Percentiles rank a stretch among this genome's conserved stretches.
These are phyloP conservation scores for Mugil cephalus DNA, from an alignment of 2,113 vertebrate species.

Conservation along the genomic window DNA sequence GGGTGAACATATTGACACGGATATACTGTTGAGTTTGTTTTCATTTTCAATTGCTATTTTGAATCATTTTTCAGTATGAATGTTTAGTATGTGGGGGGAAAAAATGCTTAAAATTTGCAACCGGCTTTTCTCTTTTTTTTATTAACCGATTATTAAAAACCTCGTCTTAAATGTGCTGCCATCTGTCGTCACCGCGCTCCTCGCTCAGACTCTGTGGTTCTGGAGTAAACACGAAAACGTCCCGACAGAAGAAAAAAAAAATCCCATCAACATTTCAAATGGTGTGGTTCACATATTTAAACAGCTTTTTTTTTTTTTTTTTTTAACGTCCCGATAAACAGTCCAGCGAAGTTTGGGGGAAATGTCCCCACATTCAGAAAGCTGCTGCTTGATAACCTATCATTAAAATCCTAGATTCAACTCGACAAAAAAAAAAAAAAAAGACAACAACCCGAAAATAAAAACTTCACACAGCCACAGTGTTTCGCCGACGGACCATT, in stretches of 20 bases:
- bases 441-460: neutral
- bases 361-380: neutral
- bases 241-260: neutral
- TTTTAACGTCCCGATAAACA: neutral
- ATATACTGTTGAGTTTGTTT: neutral
- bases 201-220: too few relatives aligned
- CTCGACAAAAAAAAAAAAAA: neutral
- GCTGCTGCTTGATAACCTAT: neutral
- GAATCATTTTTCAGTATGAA: neutral
- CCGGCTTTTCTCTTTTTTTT: too few relatives aligned
- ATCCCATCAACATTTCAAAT: neutral
- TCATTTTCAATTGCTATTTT: neutral
- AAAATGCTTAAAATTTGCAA: too few relatives aligned
- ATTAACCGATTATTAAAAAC: too few relatives aligned
- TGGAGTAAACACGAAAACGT: neutral
- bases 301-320: neutral
- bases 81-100: neutral
- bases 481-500: neutral
- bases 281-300: neutral
- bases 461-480: neutral
- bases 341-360: neutral
- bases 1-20: neutral
- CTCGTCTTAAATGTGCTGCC: too few relatives aligned
- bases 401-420: too few relatives aligned
- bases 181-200: too few relatives aligned